Evolutionary conservation across 2,797 vertebrate genomes (phyloP), one percentile per base, ranked within the genome.

Genomic region (Uromys caudimaculatus): DNA sequence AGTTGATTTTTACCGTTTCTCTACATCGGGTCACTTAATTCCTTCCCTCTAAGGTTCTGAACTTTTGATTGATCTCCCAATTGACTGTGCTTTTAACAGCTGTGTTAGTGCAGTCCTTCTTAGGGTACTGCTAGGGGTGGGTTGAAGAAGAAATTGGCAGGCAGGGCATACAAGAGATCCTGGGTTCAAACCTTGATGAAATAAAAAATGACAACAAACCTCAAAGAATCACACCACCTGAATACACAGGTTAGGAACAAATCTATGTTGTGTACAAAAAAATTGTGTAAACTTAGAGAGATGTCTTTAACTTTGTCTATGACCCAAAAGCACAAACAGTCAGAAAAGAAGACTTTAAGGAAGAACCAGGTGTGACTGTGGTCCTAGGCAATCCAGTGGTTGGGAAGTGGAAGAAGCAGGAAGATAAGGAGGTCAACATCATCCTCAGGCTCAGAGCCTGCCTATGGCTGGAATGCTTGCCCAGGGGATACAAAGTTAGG

Each of bases 1-100:
- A 47, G 83, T 17, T 82, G 67, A 75, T 83, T 94, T 85, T 95
- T 64, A 75, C 67, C 83, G 91, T 4, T 67, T 91, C 38, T 87
- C 75, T 38, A 90, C n/a, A 92, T 24, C 73, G 6, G 67, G 44
- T 90, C 62, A 73, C 35, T 87, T 67, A 90, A 73, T 64, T 73
- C 32, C 35, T 87, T 95, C 79, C 35, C 85, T 83, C 67, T 79
- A 64, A 62, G 85, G 75, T 86, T 93, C 56, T 96, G 47, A 95
- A 81, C 69, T 94, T 93, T 85, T 79, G 62, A 29, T 75, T 94
- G 41, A 75, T 91, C 13, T 94, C 60, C 89, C 73, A 77, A 62
- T 93, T 50, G 83, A 92, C 38, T 44, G 84, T 85, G 64, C 9
- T 82, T n/a, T 84, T 77, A 92, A 69, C 77, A 82, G 54, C 88